Base-by-base conservation (phyloP, 2,888 invertebrate genomes). In the Zygogramma bicolorata region DNA sequence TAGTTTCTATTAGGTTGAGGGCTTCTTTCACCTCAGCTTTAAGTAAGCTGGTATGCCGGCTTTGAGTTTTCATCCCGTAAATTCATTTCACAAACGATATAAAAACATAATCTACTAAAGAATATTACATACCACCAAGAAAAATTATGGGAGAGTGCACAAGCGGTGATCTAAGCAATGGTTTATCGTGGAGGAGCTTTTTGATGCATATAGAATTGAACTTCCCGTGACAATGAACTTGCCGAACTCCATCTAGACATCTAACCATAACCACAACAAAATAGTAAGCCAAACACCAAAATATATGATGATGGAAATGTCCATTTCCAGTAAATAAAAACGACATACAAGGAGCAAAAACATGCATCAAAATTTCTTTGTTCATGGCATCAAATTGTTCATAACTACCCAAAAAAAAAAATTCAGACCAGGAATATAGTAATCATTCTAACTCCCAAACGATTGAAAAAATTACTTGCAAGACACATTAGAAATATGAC, bases 161-260 rank as follows among this genome's bases (percentile, higher is more conserved):
- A 80, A 80, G 77, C 77, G 65, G 71, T 74, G 73, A 75, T 38
- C 62, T 53, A 73, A 76, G 74, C 71, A 76, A 68, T 76, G 75
- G 71, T 75, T 76, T 84, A 84, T 75, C 85, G 82, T 84, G 86
- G 87, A 85, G 87, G 86, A 85, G 86, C 85, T 86, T 84, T 85
- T 77, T 79, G 87, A 87, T 87, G 87, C 87, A 89, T 90, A 88
- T 90, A 90, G 86, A 87, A 89, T 86, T 90, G 90, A 84, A 90
- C 90, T 85, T 90, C 90, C 85, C 89, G 88, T 81, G 90, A 90
- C 81, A 90, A 87, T 82, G 90, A 90, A 88, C 90, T 90, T 88
- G 89, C 86, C 75, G 90, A 90, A 87, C 90, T 90, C 90, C 90
- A 90, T 86, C 90, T 90, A 88, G 90, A 90, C 87, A 90, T 88